phyloP scores from a whole-genome alignment of 2,113 vertebrate species.

The Agapornis roseicollis region DNA sequence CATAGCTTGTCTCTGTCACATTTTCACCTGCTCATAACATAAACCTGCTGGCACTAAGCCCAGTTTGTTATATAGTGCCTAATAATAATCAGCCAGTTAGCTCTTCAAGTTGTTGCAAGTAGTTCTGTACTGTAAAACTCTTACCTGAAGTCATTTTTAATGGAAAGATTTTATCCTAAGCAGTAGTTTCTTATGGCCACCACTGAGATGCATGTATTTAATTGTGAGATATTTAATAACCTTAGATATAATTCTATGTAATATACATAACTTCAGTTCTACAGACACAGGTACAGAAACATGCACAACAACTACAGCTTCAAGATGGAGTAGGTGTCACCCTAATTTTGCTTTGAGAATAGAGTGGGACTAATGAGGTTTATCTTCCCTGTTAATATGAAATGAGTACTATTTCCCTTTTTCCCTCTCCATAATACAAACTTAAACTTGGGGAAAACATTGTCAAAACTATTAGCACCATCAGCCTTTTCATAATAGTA shows the following conservation, averaged over 20 bases:
- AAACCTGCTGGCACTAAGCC: not conserved
- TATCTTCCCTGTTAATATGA: not conserved
- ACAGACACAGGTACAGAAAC: not conserved
- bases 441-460: not conserved
- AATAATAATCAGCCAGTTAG: not conserved
- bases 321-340: not conserved
- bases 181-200: not conserved
- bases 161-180: not conserved
- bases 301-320: not conserved
- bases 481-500: not conserved
- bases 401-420: not conserved
- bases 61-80: not conserved
- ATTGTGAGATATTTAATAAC: not conserved
- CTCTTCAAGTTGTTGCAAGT: not conserved
- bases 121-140: not conserved
- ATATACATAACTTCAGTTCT: not conserved
- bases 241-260: not conserved
- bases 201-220: not conserved
- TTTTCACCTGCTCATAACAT: not conserved
- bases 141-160: not conserved
- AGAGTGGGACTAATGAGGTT: not conserved
- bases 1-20: not conserved
- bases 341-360: not conserved
- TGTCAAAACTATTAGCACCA: not conserved
- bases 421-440: not conserved